Evolutionary conservation across 2,797 vertebrate species (phyloP), one percentile per base, ranked within the genome.

Genomic region (Micropoecilia bifurca): DNA sequence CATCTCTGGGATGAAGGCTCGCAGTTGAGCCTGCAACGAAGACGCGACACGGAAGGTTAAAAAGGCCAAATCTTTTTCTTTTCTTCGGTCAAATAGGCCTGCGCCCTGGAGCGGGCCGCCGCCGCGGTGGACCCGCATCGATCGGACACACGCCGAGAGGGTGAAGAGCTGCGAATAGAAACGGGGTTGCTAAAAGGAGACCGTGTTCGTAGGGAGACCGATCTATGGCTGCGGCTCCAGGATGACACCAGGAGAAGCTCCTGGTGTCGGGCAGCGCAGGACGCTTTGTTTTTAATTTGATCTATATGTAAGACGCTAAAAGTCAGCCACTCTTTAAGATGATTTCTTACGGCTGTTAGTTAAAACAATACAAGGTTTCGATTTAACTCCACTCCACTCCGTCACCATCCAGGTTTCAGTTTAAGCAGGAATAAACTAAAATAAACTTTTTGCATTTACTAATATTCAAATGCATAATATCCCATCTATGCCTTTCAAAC

Each of bases 1-100:
- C 99, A 99, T 99, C 93, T 99, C 99, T 0, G 99, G 99, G 94
- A 99, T 99, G 93, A 99, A 99, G 0, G 99, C 98, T 89, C 99
- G 96, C 66, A 99, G 95, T 95, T 99, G 99, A 39, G 99, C 99
- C 99, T 99, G 88, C 12, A 91, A 83, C 16, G 81, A 68, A 61
- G 77, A 45, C 28, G 76, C 4, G 2, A 41, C 16, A 41, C 41
- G 57, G 39, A 76, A 53, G 18, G 14, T 2, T 66, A 48, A 45
- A n/a, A 84, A 39, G 71, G 50, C 25, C 16, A 12, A 84, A 73
- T 83, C 57, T 80, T 36, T 33, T 20, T 36, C 28, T 25, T 4
- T 4, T 4, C 36, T 4, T 4, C 68, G 76, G 63, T 39, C 39
- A 22, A 66, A 30, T 50, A 68, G 57, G n/a, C n/a, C n/a, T n/a